These are phyloP conservation scores for Drosophila fungiperda DNA, from an alignment of 2,888 invertebrate genomes.

Conservation along the genomic window DNA sequence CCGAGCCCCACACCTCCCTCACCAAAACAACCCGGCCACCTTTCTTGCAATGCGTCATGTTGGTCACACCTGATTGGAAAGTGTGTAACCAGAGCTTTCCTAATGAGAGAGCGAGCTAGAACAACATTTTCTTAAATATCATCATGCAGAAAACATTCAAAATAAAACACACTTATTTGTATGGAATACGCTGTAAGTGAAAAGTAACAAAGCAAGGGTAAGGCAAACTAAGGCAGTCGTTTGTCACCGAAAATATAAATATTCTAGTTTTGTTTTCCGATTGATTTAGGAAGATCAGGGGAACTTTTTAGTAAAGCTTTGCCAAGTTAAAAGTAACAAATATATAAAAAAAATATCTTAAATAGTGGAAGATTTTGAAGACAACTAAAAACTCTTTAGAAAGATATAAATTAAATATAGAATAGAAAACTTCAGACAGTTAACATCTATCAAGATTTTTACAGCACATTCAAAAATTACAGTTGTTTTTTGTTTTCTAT, in stretches of 20 bases:
- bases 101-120: not conserved
- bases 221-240: not conserved
- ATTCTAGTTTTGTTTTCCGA: not conserved
- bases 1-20: not conserved
- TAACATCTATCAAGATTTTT: not conserved
- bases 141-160: not conserved
- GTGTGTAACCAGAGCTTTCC: constrained; percentile 3
- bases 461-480: not conserved
- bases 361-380: too few species aligned
- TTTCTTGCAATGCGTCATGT: not conserved
- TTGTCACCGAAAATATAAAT: not conserved
- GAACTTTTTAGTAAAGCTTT: not conserved
- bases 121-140: constrained; percentile 6
- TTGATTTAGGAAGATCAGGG: not conserved
- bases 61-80: constrained; percentile 36
- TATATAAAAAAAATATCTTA: not conserved
- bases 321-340: not conserved
- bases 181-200: constrained; percentile 4
- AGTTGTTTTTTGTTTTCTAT: not conserved
- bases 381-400: not conserved
- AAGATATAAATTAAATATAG: not conserved
- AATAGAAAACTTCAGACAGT: not conserved
- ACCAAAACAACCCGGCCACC: accelerated
- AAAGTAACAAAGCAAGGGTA: not conserved
- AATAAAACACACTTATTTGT: not conserved